Percentiles rank a stretch among this genome's conserved stretches.
phyloP scores from a whole-genome alignment of 2,113 vertebrate genomes.

The Emydura subglobosa region DNA sequence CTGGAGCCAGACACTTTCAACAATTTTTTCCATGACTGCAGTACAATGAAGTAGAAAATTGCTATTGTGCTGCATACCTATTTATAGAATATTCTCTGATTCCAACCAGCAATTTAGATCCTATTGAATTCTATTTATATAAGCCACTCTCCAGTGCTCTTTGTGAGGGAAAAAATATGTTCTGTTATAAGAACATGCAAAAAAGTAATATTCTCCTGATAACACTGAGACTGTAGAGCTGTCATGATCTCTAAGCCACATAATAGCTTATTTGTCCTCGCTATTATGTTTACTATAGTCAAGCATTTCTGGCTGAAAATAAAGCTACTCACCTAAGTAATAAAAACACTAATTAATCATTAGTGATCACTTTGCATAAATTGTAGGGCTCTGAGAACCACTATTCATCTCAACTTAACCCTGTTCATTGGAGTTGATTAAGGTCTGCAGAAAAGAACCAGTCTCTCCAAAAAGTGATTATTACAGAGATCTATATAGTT shows the following conservation, averaged over 20 bases:
- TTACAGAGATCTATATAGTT: not conserved
- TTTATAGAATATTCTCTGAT: conserved; percentile 34
- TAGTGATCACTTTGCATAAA: not conserved
- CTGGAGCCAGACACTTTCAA: conserved; percentile 41
- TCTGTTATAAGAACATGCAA: not conserved
- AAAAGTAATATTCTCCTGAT: not conserved
- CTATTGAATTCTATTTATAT: conserved; percentile 26
- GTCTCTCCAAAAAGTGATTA: not conserved
- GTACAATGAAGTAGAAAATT: conserved; percentile 41
- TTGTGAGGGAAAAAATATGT: not conserved
- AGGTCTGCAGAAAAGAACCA: not conserved
- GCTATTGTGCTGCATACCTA: not conserved
- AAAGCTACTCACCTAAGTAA: not conserved
- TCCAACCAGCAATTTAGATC: conserved; percentile 30
- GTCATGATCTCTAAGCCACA: not conserved
- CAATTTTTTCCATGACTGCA: conserved; percentile 37
- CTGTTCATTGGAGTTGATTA: not conserved
- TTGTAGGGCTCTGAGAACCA: not conserved
- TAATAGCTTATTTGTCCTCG: not conserved
- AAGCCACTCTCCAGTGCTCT: not conserved
- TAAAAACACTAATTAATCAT: not conserved
- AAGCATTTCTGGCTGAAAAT: not conserved
- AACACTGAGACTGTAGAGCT: not conserved
- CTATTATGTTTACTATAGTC: not conserved
- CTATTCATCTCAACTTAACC: not conserved